Base-by-base conservation (phyloP, 2,113 vertebrate genomes). In the Tupaia chinensis region DNA sequence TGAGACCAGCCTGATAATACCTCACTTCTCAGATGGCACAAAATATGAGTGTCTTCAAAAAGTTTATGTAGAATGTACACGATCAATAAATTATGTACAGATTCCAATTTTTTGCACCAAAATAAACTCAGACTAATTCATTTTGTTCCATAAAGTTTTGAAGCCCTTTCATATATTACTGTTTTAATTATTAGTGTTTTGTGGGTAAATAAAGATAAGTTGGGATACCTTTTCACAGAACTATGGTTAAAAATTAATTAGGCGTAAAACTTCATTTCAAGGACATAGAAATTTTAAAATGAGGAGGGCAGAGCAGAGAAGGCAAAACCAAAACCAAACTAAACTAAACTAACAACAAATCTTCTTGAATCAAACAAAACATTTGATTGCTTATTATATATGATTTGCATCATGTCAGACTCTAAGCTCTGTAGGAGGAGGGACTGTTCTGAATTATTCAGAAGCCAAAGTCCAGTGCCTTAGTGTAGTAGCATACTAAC, bases 131-230 rank as follows among this genome's bases (percentile, higher is more conserved):
- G 44, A 44, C 44, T 44, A 44, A 44, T 44, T 44, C 44, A 44
- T 44, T 44, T 44, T 5, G 44, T 44, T 44, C 44, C 44, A 44
- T 44, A 44, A 44, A 44, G 44, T 44, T 44, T 44, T 44, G 44
- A 44, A 44, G 44, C 3, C 44, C 44, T 44, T 44, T 44, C 44
- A 44, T 44, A 44, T 4, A 44, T 44, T 44, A 61, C 54, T 44
- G 9, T 79, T 89, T 87, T 61, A 86, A 83, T 32, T 69, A 94
- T 88, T 87, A 65, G 3, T 91, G 82, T 95, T 27, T 85, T 88
- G 7, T 73, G 19, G 69, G 69, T 61, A 93, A 94, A 97, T 88
- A 85, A 88, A 95, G 29, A 81, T 73, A 68, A 91, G 79, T 81
- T 27, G 79, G 29, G 9, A 79, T 56, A 19, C n/a, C 2, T 79